phyloP scores from a whole-genome alignment of 2,113 vertebrate species.

The Microtus montanus region DNA sequence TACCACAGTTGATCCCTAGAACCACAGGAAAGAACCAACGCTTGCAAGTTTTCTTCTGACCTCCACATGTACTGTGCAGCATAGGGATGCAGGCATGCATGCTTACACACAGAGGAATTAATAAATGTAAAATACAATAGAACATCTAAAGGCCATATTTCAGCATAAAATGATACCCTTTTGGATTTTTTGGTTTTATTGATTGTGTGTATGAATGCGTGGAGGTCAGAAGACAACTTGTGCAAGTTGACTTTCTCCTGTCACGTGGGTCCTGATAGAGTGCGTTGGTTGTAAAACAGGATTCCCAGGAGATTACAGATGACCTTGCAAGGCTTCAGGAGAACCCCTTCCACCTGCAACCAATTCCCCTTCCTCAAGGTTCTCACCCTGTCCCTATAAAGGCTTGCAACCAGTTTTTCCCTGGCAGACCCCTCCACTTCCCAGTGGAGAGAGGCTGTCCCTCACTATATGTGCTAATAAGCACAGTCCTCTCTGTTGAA shows the following conservation, averaged over 20 bases:
- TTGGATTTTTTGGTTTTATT: neutral
- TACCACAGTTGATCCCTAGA: neutral
- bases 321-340: neutral
- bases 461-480: neutral
- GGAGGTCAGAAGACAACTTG: neutral
- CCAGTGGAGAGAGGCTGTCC: neutral
- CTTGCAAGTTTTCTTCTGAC: neutral
- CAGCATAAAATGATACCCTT: neutral
- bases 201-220: neutral
- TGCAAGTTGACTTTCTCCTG: neutral
- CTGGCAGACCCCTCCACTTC: neutral
- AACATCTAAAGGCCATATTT: constrained; percentile 16
- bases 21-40: neutral
- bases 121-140: neutral
- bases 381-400: neutral
- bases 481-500: neutral
- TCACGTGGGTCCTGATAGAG: neutral
- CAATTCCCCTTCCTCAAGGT: neutral
- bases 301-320: neutral
- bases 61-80: neutral
- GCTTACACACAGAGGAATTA: neutral
- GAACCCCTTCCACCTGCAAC: neutral
- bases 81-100: no score
- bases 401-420: neutral
- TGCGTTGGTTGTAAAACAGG: neutral